phyloP scores from a whole-genome alignment of 1,140 invertebrate genomes.

The Brachionus calyciflorus region DNA sequence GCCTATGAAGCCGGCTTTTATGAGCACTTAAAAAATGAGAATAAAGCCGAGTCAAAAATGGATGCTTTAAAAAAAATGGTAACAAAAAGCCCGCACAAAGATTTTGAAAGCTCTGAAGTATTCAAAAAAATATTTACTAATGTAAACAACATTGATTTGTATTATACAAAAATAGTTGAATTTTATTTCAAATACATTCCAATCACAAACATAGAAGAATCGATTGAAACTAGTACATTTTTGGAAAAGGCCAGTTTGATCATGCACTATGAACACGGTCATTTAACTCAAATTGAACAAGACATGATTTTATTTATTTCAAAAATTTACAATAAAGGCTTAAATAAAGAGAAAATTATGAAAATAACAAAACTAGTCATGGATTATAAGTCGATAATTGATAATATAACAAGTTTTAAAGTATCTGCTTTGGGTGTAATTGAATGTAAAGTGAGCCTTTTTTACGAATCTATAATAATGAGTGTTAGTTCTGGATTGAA shows the following conservation, averaged over 20 bases:
- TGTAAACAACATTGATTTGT: neutral
- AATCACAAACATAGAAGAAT: neutral
- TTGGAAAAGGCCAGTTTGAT: neutral
- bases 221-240: neutral
- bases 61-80: neutral
- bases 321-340: neutral
- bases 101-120: neutral
- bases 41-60: neutral
- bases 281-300: constrained; percentile 8
- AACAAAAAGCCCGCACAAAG: neutral
- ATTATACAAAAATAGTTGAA: neutral
- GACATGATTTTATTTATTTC: neutral
- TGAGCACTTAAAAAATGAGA: neutral
- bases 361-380: neutral
- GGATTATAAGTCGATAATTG: neutral
- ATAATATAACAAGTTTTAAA: neutral
- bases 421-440: neutral
- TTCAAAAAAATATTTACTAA: neutral
- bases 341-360: neutral
- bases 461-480: neutral
- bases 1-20: neutral
- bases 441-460: neutral
- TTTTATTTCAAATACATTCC: constrained; percentile 7
- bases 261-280: neutral
- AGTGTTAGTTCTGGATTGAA: neutral